These are phyloP conservation scores for Drosophila auraria DNA, from an alignment of 1,140 invertebrate species.

Conservation along the genomic window DNA sequence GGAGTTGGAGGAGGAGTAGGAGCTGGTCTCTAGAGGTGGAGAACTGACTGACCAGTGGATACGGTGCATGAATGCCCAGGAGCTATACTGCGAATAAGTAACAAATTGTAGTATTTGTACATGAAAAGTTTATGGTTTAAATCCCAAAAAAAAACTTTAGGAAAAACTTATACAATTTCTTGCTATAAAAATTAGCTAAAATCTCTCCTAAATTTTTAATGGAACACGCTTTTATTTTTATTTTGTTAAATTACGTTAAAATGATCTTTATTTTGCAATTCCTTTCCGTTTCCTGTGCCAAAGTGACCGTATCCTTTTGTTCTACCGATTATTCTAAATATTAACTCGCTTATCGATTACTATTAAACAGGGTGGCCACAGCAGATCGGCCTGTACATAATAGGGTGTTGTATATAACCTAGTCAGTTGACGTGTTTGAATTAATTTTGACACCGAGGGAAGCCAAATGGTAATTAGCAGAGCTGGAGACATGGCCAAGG, in stretches of 20 bases:
- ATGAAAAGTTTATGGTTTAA: neutral
- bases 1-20: neutral
- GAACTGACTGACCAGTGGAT: slow-evolving; percentile 22
- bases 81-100: slow-evolving; percentile 11
- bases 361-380: too few species aligned
- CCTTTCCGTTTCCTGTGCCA: too few species aligned
- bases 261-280: too few species aligned
- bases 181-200: too few species aligned
- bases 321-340: too few species aligned
- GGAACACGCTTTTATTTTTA: too few species aligned
- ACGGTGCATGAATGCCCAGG: slow-evolving; percentile 25
- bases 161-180: too few species aligned
- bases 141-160: neutral
- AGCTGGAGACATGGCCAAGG: slow-evolving; percentile 12
- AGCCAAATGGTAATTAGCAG: slow-evolving; percentile 75
- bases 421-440: slow-evolving; percentile 65
- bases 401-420: neutral
- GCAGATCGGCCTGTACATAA: too few species aligned
- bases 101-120: neutral
- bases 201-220: neutral
- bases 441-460: slow-evolving; percentile 72
- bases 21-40: neutral
- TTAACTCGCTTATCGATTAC: too few species aligned
- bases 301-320: too few species aligned
- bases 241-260: too few species aligned